phyloP scores from a whole-genome alignment of 92 coral and sea anemone species.

The Hydrozoanthus gracilis region DNA sequence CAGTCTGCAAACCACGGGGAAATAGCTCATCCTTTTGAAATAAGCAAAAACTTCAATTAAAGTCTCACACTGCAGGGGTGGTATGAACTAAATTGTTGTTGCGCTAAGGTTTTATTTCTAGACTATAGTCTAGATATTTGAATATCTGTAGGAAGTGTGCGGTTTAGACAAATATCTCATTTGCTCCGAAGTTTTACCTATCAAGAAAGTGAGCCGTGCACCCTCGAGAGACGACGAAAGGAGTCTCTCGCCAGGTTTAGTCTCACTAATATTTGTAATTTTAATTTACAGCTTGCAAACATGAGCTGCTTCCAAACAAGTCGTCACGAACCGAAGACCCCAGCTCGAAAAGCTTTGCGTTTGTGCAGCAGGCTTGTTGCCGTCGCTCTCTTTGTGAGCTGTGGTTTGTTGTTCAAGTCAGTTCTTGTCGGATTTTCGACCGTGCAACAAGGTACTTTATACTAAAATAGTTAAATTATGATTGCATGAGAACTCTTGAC shows the following conservation, averaged over 20 bases:
- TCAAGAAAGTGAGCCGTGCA: background rate
- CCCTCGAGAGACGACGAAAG: background rate
- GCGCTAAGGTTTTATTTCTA: constrained; percentile 9
- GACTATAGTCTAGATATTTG: constrained; percentile 28
- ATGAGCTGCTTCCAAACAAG: constrained; percentile 72
- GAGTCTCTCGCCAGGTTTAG: background rate
- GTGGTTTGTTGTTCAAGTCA: constrained; percentile 83
- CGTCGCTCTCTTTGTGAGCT: constrained; percentile 76
- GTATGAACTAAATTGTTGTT: background rate
- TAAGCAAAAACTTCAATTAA: constrained; percentile 37
- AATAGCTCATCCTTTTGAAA: constrained; percentile 7
- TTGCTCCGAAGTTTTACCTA: background rate
- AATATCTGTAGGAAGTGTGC: constrained; percentile 30
- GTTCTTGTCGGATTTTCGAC: constrained; percentile 61
- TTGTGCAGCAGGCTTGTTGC: constrained; percentile 74
- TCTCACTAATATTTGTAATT: constrained; percentile 1
- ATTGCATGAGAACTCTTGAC: background rate
- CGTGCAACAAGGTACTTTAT: constrained; percentile 70
- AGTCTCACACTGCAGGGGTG: constrained; percentile 11
- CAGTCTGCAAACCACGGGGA: background rate
- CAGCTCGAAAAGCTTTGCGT: constrained; percentile 65
- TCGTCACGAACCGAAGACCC: constrained; percentile 61
- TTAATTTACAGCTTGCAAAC: constrained; percentile 42
- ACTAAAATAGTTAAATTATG: constrained; percentile 3
- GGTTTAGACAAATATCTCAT: background rate